Conservation (phyloP, 1,140 invertebrate genomes). For the Coenobita brevimanus region DNA sequence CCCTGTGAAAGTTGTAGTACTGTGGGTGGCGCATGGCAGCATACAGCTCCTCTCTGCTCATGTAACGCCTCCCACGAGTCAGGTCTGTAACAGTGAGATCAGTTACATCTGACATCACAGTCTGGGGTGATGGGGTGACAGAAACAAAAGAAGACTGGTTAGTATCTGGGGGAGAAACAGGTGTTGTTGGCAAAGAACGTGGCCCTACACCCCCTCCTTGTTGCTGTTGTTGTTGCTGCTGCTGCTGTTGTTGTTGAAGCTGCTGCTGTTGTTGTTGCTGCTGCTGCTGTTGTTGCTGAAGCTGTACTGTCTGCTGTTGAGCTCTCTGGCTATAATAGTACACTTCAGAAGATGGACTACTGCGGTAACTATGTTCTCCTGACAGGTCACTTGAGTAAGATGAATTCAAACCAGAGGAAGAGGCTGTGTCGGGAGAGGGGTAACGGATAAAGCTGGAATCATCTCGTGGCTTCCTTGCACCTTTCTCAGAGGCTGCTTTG, state of each 20-base stretch:
- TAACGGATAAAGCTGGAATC: constrained; percentile 69
- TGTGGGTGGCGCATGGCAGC: constrained; percentile 69
- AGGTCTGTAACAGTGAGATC: constrained; percentile 64
- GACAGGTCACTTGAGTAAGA: constrained; percentile 68
- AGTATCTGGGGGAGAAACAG: constrained; percentile 66
- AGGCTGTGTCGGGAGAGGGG: constrained; percentile 68
- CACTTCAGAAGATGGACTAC: constrained; percentile 68
- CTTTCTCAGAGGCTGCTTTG: constrained; percentile 65
- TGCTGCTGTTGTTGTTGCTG: constrained; percentile 57
- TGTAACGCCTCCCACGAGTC: constrained; percentile 63
- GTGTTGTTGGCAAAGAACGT: constrained; percentile 67
- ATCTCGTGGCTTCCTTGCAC: constrained; percentile 57
- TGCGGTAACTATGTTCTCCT: constrained; percentile 67
- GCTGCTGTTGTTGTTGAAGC: constrained; percentile 53
- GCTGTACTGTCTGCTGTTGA: constrained; percentile 56
- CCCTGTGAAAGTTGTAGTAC: constrained; percentile 64
- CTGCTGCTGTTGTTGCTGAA: constrained; percentile 64
- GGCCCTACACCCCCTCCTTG: constrained; percentile 44
- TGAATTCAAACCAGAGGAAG: constrained; percentile 68
- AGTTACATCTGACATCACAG: constrained; percentile 62
- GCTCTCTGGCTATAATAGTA: constrained; percentile 68
- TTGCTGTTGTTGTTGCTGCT: constrained; percentile 55
- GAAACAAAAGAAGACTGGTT: constrained; percentile 61
- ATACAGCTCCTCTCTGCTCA: constrained; percentile 69
- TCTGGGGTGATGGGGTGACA: constrained; percentile 53